These are phyloP conservation scores for Thripadectes ignobilis DNA, from an alignment of 2,797 vertebrate species.

Conservation along the genomic window DNA sequence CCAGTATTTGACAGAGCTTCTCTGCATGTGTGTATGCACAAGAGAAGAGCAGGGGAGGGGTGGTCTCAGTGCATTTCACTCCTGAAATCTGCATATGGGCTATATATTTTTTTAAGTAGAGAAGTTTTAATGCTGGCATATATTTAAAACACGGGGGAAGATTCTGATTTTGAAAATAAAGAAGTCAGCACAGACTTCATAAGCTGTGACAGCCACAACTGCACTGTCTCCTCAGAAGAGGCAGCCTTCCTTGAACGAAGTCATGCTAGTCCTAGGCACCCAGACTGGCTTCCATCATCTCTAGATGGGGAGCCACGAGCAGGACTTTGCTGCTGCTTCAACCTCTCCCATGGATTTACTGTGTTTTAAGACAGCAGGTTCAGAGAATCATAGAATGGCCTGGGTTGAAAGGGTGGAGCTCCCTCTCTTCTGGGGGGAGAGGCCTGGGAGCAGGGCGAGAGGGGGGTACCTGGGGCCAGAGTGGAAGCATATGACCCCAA, in stretches of 20 bases:
- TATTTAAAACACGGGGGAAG: not conserved
- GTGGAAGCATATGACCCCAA: rapidly evolving
- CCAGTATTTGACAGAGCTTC: constrained; percentile 29
- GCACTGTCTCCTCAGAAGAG: not conserved
- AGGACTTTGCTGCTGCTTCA: not conserved
- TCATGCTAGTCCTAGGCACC: not conserved
- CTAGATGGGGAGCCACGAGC: not conserved
- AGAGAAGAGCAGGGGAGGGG: not conserved
- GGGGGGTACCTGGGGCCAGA: not conserved
- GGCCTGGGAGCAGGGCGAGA: not conserved
- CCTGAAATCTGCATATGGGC: not conserved
- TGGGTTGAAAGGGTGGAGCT: not conserved
- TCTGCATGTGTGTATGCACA: not conserved
- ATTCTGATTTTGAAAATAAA: not conserved
- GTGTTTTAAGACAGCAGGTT: not conserved
- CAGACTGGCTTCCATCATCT: rapidly evolving
- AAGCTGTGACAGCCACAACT: not conserved
- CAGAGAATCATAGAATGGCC: not conserved
- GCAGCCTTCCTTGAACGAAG: not conserved
- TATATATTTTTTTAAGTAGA: constrained; percentile 59
- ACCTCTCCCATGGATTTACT: not conserved
- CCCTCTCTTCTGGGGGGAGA: not conserved
- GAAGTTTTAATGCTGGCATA: constrained; percentile 28
- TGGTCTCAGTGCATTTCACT: not conserved
- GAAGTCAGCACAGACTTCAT: not conserved